Conservation (phyloP, 1,140 invertebrate species). For the Drosophila baimaii region DNA sequence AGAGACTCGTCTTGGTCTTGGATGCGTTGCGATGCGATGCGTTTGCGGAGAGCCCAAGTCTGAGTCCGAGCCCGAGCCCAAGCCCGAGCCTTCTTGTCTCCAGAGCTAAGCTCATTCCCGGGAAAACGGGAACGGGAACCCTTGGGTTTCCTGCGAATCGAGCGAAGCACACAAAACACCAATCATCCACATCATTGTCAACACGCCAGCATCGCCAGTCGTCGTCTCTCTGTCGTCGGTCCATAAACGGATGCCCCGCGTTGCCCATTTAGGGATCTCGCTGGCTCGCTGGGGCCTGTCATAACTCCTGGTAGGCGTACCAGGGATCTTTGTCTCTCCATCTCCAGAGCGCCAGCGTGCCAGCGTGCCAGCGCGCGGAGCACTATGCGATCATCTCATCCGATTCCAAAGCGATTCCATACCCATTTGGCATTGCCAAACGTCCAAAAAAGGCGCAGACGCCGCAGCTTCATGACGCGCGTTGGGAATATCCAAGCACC, state of each 20-base stretch:
- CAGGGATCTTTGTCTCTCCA: slow-evolving; percentile 36
- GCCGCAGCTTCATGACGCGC: slow-evolving; percentile 79
- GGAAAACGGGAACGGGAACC: slow-evolving; percentile 50
- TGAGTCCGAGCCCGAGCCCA: background rate
- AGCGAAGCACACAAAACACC: slow-evolving; percentile 58
- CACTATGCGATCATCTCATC: slow-evolving; percentile 59
- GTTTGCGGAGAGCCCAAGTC: slow-evolving; percentile 17
- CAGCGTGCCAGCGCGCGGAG: slow-evolving; percentile 53
- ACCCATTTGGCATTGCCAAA: slow-evolving; percentile 42
- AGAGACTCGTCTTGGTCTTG: slow-evolving; percentile 1
- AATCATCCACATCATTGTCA: slow-evolving; percentile 81
- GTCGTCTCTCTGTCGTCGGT: slow-evolving; percentile 63
- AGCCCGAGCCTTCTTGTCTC: slow-evolving; percentile 18
- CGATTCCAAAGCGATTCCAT: slow-evolving; percentile 30
- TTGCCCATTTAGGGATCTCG: slow-evolving; percentile 65
- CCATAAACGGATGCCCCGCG: slow-evolving; percentile 72
- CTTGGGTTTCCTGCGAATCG: slow-evolving; percentile 71
- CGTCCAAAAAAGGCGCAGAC: slow-evolving; percentile 74
- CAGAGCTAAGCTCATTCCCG: slow-evolving; percentile 29
- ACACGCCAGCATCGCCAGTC: slow-evolving; percentile 60
- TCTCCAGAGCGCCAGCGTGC: slow-evolving; percentile 52
- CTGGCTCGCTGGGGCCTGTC: slow-evolving; percentile 65
- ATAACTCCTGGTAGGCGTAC: slow-evolving; percentile 76
- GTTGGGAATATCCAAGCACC: slow-evolving; percentile 70
- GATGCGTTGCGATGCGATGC: slow-evolving; percentile 14